A percentile compares a stretch with the other conserved stretches of the same genome.
phyloP scores from a whole-genome alignment of 2,113 vertebrate genomes.

The Natator depressus region DNA sequence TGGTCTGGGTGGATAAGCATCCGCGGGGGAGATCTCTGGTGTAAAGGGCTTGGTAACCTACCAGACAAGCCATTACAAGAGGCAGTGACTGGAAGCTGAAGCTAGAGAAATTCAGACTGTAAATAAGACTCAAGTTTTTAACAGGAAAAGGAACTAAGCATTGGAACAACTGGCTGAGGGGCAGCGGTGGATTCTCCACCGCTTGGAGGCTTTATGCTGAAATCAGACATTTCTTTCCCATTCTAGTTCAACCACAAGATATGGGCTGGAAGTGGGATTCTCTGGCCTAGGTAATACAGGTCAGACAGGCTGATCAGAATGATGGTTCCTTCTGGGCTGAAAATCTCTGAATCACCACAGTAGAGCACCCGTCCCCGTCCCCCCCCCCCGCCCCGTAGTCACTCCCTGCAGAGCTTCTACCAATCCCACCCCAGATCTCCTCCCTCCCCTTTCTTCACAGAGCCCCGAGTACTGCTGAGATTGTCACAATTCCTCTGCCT shows the following conservation, averaged over 20 bases:
- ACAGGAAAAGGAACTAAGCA: background rate
- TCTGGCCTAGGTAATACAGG: background rate
- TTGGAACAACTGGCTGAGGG: background rate
- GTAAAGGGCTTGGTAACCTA: background rate
- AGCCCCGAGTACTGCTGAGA: background rate
- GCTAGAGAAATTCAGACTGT: background rate
- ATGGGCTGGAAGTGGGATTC: background rate
- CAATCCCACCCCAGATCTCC: background rate
- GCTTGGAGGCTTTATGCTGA: background rate
- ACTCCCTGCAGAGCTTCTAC: background rate
- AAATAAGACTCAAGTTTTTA: background rate
- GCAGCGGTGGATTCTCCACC: background rate
- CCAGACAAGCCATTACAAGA: background rate
- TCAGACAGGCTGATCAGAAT: background rate
- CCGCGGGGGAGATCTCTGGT: background rate
- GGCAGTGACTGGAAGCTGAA: background rate
- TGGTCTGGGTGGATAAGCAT: background rate
- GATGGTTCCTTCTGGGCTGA: background rate
- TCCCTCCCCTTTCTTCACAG: background rate
- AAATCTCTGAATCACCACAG: background rate
- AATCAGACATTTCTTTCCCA: background rate
- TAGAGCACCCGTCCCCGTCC: background rate
- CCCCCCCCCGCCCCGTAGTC: no score
- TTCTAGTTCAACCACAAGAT: background rate
- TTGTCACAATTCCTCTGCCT: background rate